Percentiles rank a stretch among this genome's conserved stretches.
Conservation (phyloP, 2,797 vertebrate species). For the Sebastes oblongus region DNA sequence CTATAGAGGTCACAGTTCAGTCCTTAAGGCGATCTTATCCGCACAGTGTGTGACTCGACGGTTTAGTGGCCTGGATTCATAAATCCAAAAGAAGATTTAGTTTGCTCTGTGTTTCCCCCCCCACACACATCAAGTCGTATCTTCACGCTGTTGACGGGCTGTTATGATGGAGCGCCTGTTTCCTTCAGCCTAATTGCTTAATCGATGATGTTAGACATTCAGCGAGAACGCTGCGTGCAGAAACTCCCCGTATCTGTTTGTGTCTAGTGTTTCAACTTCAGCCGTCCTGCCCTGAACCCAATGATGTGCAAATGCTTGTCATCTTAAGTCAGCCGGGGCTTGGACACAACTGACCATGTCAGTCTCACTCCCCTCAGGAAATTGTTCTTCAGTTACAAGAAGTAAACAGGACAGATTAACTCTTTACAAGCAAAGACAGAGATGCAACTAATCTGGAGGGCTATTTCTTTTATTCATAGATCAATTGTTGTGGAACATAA, state of each 20-base stretch:
- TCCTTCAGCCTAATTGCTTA: constrained; percentile 5
- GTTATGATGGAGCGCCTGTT: background rate
- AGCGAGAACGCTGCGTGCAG: background rate
- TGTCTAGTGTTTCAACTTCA: constrained; percentile 27
- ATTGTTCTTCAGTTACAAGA: background rate
- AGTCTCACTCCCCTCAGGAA: background rate
- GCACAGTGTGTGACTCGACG: background rate
- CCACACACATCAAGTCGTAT: background rate
- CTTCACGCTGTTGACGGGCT: background rate
- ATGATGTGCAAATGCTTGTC: constrained; percentile 2
- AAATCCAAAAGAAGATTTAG: background rate
- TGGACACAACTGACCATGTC: background rate
- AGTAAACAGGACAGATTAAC: background rate
- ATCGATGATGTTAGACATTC: constrained; percentile 4
- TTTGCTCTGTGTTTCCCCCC: background rate
- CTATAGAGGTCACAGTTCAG: constrained; percentile 29
- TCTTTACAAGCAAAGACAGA: background rate
- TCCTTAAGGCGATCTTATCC: background rate
- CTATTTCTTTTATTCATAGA: background rate
- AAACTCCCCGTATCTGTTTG: background rate
- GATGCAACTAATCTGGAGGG: background rate
- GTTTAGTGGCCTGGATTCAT: background rate
- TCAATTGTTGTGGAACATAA: background rate
- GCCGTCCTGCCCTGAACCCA: background rate
- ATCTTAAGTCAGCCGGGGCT: background rate